Base-by-base conservation (phyloP, 2,113 vertebrate species). In the Larimichthys polyactis region DNA sequence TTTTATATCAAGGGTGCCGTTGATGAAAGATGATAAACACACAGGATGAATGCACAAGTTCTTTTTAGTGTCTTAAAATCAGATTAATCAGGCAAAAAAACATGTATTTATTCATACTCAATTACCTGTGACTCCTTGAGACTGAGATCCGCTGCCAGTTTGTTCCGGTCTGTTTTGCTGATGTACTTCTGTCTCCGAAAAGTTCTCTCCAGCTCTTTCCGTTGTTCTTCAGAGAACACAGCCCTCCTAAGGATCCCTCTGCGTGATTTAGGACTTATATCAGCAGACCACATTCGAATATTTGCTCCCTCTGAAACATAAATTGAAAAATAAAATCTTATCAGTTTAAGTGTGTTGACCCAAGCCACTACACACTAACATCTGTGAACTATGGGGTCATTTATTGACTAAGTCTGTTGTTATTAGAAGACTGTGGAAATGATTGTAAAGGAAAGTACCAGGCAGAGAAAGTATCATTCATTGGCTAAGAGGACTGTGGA, bases 141-240 rank as follows among this genome's bases (percentile, higher is more conserved):
- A 77, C 96, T 96, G 84, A 99, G 96, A 81, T 92, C 96, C 76
- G 96, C 90, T 64, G 98, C 97, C 75, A 99, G 94, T 91, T 97
- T 97, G 94, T 97, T 98, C 68, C 98, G 94, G 87, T 99, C 98
- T 62, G 95, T 97, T 92, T 99, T 99, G 94, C 97, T 99, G 94
- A 99, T 99, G 82, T 99, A 99, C 85, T 99, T 99, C 94, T 99
- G 98, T 87, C 96, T 97, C 87, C 97, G 95, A 90, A 99, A 99
- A 84, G 96, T 99, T 94, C 94, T 98, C 95, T 99, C 98, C 91
- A 99, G 95, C 90, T 97, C 96, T 89, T 96, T 97, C 81, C 98
- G 96, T 95, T 99, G 98, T 60, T 98, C 97, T 81, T 99, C 97
- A 0, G 97, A 98, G 95, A 99, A 99, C 22, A 99, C 98, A 10